Base-by-base conservation (phyloP, 2,888 invertebrate genomes). In the Phyto melanocephala region DNA sequence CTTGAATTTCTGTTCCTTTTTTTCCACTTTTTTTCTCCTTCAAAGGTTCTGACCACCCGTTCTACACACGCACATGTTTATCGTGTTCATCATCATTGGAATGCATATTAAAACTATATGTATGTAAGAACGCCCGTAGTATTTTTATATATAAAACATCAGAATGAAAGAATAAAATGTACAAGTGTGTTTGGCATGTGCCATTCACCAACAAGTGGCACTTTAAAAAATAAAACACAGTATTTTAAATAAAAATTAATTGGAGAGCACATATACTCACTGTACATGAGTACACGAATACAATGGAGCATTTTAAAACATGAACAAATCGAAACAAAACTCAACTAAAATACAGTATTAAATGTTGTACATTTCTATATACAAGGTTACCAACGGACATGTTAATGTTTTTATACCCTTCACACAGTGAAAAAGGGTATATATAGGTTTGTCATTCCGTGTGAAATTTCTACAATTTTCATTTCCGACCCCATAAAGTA, bases 231-330 rank as follows among this genome's bases (percentile, higher is more conserved):
- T 84, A 84, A 84, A 84, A 84, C 84, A 84, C 84, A 84, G 84
- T 84, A 84, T 84, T 84, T 81, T 81, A 81, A 82, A 79, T 84
- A 76, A 80, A 84, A 84, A 84, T 84, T 84, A 84, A 84, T 84
- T 84, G 84, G 81, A 84, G 81, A 82, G 82, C 79, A 71, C 65
- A 77, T 67, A 63, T 71, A 35, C 62, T 77, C 77, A 62, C 37
- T 45, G 52, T 42, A 58, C 65, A 60, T 45, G 75, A 76, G 80
- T 76, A 22, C 17, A 62, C 28, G 67, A 63, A 13, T 35, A 70
- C 75, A 70, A 62, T 80, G 80, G 56, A 67, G 20, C 74, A 74
- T 74, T 72, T 79, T 68, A 67, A 45, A 79, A 67, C 72, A 71
- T 76, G 78, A 74, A 72, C 71, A 82, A 76, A 79, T 82, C 74